These are phyloP conservation scores for Procambarus clarkii DNA, from an alignment of 1,140 invertebrate species.

Conservation along the genomic window DNA sequence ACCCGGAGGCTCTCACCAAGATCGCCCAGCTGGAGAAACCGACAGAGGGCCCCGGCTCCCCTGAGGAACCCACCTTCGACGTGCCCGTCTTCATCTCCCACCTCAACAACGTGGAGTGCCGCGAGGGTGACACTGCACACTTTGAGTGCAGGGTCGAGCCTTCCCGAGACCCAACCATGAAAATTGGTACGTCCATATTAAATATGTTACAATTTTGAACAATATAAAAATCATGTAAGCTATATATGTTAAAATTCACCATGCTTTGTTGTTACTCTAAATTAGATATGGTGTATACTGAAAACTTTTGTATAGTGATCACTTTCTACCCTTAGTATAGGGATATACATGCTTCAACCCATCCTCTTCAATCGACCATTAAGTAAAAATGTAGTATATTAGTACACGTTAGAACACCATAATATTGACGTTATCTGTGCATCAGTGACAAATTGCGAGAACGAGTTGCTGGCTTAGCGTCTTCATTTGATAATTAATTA, in stretches of 20 bases:
- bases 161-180: slow-evolving; percentile 94
- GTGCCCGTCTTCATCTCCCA: slow-evolving; percentile 92
- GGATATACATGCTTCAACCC: too few relatives aligned
- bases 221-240: neutral
- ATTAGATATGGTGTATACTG: neutral
- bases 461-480: neutral
- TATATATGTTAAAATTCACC: neutral
- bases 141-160: slow-evolving; percentile 97
- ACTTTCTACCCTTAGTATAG: neutral
- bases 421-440: neutral
- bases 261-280: neutral
- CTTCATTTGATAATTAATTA: neutral
- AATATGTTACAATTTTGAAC: neutral
- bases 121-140: slow-evolving; percentile 92
- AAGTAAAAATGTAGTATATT: too few relatives aligned
- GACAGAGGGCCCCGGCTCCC: slow-evolving; percentile 77
- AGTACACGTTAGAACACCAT: too few relatives aligned
- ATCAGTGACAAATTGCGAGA: neutral
- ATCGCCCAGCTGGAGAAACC: slow-evolving; percentile 92
- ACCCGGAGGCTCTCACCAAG: slow-evolving; percentile 91
- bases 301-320: neutral
- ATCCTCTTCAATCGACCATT: too few relatives aligned
- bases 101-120: slow-evolving; percentile 91
- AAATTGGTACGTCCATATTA: slow-evolving; percentile 79
- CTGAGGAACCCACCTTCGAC: slow-evolving; percentile 87